Base-by-base conservation (phyloP, 2,888 invertebrate species). In the Drosophila neutralis region DNA sequence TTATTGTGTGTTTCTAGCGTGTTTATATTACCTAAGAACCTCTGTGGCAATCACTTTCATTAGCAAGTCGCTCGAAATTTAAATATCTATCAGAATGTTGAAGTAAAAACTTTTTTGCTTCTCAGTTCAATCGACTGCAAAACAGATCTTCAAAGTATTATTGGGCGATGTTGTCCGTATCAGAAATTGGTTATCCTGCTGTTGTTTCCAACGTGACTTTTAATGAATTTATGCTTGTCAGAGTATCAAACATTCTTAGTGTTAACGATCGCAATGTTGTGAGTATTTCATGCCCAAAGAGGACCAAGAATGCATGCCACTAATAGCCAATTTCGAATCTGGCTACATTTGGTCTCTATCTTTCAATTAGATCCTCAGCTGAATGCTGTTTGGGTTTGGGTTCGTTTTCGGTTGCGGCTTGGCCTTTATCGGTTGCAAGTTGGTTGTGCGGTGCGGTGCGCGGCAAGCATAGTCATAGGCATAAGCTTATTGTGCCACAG, bases 361-460 rank as follows among this genome's bases (percentile, higher is more conserved):
- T 76, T 76, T 72, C 76, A 72, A 77, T 76, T 72, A 52, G 73
- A 71, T 77, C 59, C 78, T 64, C 73, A 49, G 40, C 59, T 63
- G 49, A 62, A 52, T 52, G 18, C 35, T 11, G 38, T 57, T 52
- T 33, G 33, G 33, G 33, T 33, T 53, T 48, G 21, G 21, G 21
- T 24, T 60, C 36, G n/a, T 38, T 51, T 59, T 51, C 48, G 24
- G 35, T 58, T 63, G 31, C 29, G 58, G 75, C 40, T 76, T 64
- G 51, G 62, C 73, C 76, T 74, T 74, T 75, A 69, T 40, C 62
- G 61, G 56, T 57, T 63, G 62, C 62, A 66, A 60, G 75, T 76
- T 73, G 49, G 35, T 65, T 65, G 59, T n/a, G 42, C 27, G 45
- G 13, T 15, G 36, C 8, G 18, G 18, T 21, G 42, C 21, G 21